phyloP scores from a whole-genome alignment of 2,888 invertebrate species.

The Phyllotreta cruciferae region DNA sequence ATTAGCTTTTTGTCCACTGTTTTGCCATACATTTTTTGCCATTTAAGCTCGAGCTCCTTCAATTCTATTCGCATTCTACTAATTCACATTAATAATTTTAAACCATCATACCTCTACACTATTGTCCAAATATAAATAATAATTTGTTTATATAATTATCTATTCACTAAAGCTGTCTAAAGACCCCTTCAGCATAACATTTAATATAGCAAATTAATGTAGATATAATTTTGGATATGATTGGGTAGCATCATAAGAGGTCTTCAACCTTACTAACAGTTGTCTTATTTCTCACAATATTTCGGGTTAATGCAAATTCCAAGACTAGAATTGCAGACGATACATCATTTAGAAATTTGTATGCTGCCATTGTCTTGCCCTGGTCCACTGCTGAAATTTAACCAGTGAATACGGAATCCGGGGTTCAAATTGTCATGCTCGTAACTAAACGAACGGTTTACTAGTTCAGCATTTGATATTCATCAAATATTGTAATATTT shows the following conservation, averaged over 20 bases:
- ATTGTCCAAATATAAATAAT: no score
- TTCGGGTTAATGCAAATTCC: conserved; percentile 14
- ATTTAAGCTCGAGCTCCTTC: background rate
- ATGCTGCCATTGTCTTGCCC: conserved; percentile 5
- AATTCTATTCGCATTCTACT: conserved; percentile 11
- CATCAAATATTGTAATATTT: conserved; percentile 2
- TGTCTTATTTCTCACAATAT: conserved; percentile 16
- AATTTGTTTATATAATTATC: no score
- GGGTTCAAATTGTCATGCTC: conserved; percentile 10
- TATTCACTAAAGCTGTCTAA: no score
- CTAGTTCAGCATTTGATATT: background rate
- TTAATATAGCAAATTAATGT: no score
- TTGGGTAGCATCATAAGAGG: background rate
- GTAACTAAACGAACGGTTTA: conserved; percentile 6
- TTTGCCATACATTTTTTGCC: conserved; percentile 15
- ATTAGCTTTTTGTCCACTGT: conserved; percentile 21
- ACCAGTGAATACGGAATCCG: conserved; percentile 5
- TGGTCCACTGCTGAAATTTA: conserved; percentile 12
- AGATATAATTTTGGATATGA: background rate
- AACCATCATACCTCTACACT: background rate
- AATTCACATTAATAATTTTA: conserved; percentile 17
- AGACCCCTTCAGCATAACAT: no score
- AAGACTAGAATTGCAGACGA: conserved; percentile 4
- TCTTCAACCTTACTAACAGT: conserved; percentile 5
- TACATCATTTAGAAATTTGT: conserved; percentile 15